phyloP scores from a whole-genome alignment of 1,140 invertebrate species.

The Macrocentrus cingulum region DNA sequence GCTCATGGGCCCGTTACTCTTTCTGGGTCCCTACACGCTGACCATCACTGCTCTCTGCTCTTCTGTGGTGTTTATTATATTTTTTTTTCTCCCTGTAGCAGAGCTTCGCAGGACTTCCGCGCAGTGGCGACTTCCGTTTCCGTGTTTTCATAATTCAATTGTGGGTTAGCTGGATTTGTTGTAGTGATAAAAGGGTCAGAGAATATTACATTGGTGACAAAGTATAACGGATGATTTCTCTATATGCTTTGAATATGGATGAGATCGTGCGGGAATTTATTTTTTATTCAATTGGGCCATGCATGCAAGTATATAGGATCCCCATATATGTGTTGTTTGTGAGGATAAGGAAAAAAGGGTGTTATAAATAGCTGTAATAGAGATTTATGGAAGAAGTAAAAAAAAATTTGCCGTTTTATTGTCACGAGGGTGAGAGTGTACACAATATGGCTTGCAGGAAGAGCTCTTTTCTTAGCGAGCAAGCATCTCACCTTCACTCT shows the following conservation, averaged over 20 bases:
- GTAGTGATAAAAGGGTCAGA: too few relatives aligned
- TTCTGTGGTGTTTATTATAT: too few relatives aligned
- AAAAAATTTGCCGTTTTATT: too few relatives aligned
- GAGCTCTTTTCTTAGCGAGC: slow-evolving; percentile 19
- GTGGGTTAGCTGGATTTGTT: too few relatives aligned
- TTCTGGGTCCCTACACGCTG: background rate
- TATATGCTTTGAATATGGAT: slow-evolving; percentile 15
- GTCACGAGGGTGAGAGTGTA: background rate
- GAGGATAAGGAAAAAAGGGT: too few relatives aligned
- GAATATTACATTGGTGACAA: background rate
- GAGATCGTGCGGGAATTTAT: slow-evolving; percentile 14
- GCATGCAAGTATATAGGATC: too few relatives aligned
- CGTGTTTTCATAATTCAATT: too few relatives aligned
- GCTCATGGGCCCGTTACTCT: slow-evolving; percentile 4
- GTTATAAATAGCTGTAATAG: too few relatives aligned
- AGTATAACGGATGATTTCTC: slow-evolving; percentile 16
- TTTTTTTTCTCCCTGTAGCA: too few relatives aligned
- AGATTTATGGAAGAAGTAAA: too few relatives aligned
- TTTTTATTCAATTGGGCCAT: background rate
- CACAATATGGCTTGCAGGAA: slow-evolving; percentile 10
- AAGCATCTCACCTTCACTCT: slow-evolving; percentile 4
- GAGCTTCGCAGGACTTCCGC: background rate
- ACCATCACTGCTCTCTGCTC: background rate
- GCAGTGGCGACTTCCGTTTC: too few relatives aligned
- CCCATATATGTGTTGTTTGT: too few relatives aligned